These are phyloP conservation scores for Pseudolaguvia tuberculata DNA, from an alignment of 2,113 vertebrate genomes.

Conservation along the genomic window DNA sequence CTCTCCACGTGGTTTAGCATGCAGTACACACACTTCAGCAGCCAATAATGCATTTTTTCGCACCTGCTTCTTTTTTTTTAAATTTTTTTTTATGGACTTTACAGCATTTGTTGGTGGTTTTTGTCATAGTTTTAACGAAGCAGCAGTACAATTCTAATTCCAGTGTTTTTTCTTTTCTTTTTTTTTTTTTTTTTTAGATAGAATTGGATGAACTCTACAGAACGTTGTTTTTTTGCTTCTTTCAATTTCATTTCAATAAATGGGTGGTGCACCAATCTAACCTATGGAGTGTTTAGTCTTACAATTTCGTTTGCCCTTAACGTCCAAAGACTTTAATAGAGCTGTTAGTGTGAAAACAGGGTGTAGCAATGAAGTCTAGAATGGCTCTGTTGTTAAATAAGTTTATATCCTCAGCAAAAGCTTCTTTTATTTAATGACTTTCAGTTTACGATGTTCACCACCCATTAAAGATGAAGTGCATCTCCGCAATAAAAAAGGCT, in stretches of 20 bases:
- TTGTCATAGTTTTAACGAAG: neutral
- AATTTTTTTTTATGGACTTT: conserved; percentile 13
- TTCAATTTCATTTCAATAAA: conserved; percentile 21
- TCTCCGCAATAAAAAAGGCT: neutral
- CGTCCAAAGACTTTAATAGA: neutral
- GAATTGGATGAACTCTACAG: neutral
- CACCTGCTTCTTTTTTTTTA: conserved; percentile 19
- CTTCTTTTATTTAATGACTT: neutral
- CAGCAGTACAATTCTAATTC: neutral
- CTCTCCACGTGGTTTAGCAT: conserved; percentile 16
- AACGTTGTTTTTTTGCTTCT: conserved; percentile 7
- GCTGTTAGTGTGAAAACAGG: neutral
- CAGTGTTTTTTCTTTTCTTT: neutral
- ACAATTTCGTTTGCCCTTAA: conserved; percentile 10
- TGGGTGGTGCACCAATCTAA: conserved; percentile 26
- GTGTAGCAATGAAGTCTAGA: conserved; percentile 3
- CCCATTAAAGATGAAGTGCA: neutral
- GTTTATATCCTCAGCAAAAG: neutral
- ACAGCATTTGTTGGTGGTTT: neutral
- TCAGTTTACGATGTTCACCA: neutral
- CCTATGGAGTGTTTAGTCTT: conserved; percentile 8
- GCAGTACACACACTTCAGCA: neutral
- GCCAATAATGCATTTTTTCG: conserved; percentile 15
- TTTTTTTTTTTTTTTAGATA: neutral
- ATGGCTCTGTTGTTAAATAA: neutral